phyloP scores from a whole-genome alignment of 2,113 vertebrate genomes.

The Gopherus evgoodei region DNA sequence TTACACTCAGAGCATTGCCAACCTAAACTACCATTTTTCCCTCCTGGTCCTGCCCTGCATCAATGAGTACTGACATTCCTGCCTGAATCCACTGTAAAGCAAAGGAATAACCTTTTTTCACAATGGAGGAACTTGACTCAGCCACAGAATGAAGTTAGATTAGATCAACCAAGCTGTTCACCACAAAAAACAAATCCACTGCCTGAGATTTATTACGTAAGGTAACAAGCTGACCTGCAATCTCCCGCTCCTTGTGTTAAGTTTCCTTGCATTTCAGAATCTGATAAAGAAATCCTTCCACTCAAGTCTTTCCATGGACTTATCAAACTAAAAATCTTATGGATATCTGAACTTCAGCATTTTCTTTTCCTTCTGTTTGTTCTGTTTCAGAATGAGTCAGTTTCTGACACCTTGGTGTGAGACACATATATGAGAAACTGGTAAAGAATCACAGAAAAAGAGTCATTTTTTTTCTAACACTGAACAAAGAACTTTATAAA shows the following conservation, averaged over 20 bases:
- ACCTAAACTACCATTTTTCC: neutral
- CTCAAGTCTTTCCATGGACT: neutral
- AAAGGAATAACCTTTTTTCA: constrained; percentile 10
- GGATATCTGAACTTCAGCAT: too few relatives aligned
- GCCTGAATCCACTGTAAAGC: neutral
- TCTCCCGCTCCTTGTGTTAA: neutral
- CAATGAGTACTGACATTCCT: neutral
- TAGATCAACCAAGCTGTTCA: neutral
- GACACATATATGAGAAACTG: too few relatives aligned
- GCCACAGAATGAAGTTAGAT: neutral
- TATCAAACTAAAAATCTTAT: too few relatives aligned
- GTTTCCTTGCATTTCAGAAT: neutral
- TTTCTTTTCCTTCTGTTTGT: too few relatives aligned
- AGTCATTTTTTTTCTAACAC: too few relatives aligned
- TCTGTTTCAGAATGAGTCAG: too few relatives aligned
- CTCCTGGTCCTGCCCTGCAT: neutral
- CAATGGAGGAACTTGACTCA: neutral
- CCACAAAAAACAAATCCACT: neutral
- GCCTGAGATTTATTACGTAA: fast-evolving
- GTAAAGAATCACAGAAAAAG: too few relatives aligned
- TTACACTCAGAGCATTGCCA: neutral
- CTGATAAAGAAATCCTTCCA: neutral
- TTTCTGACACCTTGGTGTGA: too few relatives aligned
- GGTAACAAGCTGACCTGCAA: neutral
- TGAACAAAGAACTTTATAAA: too few relatives aligned